A percentile compares a stretch with the other conserved stretches of the same genome.
These are phyloP conservation scores for Chrysotoxum bicinctum DNA, from an alignment of 2,888 invertebrate genomes.

Conservation along the genomic window DNA sequence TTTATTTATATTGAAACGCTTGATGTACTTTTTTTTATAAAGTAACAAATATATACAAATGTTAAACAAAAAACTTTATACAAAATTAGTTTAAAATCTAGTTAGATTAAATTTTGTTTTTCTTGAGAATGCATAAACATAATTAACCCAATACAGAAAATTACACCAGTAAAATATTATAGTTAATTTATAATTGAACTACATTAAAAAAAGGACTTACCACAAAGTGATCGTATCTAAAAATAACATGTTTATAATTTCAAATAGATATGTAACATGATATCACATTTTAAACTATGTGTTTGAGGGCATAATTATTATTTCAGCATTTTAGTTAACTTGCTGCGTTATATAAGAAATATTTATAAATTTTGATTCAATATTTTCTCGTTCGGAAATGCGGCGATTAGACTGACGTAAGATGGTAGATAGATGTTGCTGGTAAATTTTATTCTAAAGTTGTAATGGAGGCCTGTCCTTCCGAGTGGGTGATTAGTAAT, in stretches of 20 bases:
- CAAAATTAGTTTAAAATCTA: constrained; percentile 45
- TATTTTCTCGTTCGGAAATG: too few relatives aligned
- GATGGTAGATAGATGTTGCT: too few relatives aligned
- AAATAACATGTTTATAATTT: neutral
- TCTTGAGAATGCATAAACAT: constrained; percentile 19
- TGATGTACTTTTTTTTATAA: constrained; percentile 23
- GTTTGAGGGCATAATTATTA: neutral
- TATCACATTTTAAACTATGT: neutral
- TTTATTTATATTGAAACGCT: neutral
- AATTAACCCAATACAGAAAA: constrained; percentile 33
- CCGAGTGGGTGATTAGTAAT: too few relatives aligned
- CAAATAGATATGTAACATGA: neutral
- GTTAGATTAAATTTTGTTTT: constrained; percentile 57
- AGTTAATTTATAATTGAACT: neutral
- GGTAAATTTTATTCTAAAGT: too few relatives aligned
- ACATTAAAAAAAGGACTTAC: neutral
- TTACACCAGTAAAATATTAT: constrained; percentile 31
- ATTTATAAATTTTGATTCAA: too few relatives aligned
- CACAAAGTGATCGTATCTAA: neutral
- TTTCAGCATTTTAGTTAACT: too few relatives aligned
- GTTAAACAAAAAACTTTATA: constrained; percentile 40
- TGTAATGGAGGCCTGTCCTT: too few relatives aligned
- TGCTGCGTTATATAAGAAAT: too few relatives aligned
- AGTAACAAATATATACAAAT: constrained; percentile 18
- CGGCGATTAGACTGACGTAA: too few relatives aligned